These are phyloP conservation scores for Loriculus beryllinus DNA, from an alignment of 2,797 vertebrate genomes.

Conservation along the genomic window DNA sequence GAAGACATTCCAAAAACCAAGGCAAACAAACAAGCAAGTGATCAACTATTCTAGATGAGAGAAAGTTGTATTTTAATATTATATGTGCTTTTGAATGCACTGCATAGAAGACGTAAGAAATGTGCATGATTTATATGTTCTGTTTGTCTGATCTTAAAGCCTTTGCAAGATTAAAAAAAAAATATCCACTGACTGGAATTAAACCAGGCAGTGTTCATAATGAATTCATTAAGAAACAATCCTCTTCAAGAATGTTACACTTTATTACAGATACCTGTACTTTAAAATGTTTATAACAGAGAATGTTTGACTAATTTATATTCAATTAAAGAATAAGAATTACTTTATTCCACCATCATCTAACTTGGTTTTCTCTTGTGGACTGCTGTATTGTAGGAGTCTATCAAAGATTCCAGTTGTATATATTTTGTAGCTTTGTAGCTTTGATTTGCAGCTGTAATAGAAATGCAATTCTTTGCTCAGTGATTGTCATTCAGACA, in stretches of 20 bases:
- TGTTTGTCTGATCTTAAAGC: not conserved
- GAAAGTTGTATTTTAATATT: not conserved
- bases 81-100: not conserved
- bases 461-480: constrained; percentile 41
- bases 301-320: not conserved
- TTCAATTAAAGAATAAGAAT: not conserved
- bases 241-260: not conserved
- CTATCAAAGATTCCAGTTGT: not conserved
- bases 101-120: not conserved
- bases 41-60: not conserved
- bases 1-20: not conserved
- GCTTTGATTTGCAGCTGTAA: constrained; percentile 22
- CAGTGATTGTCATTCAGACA: constrained; percentile 2
- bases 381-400: not conserved
- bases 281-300: not conserved
- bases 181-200: not conserved
- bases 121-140: not conserved
- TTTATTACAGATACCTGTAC: not conserved
- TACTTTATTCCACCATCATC: not conserved
- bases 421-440: not conserved
- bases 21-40: not conserved
- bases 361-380: not conserved
- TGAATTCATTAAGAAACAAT: not conserved
- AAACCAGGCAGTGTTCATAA: not conserved
- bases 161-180: not conserved